Evolutionary conservation across 2,888 invertebrate genomes (phyloP).

Genomic region (Platerodrilus igneus): DNA sequence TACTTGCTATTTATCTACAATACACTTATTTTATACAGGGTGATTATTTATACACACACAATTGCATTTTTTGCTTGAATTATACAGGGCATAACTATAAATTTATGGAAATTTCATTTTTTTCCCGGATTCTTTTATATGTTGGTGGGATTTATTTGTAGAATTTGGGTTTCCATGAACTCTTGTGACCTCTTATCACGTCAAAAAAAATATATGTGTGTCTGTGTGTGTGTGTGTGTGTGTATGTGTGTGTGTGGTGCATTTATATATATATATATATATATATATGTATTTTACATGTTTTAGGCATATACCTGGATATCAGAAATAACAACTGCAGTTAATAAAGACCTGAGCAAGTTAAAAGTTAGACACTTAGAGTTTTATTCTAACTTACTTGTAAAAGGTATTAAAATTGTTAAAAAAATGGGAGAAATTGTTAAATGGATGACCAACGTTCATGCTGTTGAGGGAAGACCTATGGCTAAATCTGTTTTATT

Average conservation of each 20-base stretch:
- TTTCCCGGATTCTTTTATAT: too few relatives aligned
- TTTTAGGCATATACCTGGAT: conserved; percentile 54
- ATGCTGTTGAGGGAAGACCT: conserved; percentile 65
- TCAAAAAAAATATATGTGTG: conserved; percentile 35
- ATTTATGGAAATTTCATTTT: too few relatives aligned
- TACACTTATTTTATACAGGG: too few relatives aligned
- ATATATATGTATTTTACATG: background rate
- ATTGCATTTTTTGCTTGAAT: too few relatives aligned
- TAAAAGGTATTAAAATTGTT: conserved; percentile 49
- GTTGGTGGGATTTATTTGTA: too few relatives aligned
- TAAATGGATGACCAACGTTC: conserved; percentile 64
- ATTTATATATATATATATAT: too few relatives aligned
- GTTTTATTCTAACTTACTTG: conserved; percentile 52
- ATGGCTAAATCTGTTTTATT: conserved; percentile 72
- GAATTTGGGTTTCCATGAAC: too few relatives aligned
- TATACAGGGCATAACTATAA: too few relatives aligned
- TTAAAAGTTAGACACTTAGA: conserved; percentile 55
- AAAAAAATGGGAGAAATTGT: conserved; percentile 49
- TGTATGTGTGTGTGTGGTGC: too few relatives aligned
- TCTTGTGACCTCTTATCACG: too few relatives aligned
- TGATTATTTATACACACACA: too few relatives aligned
- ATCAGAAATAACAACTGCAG: conserved; percentile 55
- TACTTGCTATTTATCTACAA: too few relatives aligned
- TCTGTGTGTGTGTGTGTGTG: conserved; percentile 35
- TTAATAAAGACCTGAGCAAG: conserved; percentile 48